Base-by-base conservation (phyloP, 2,888 invertebrate species). In the Agrotis segetum region DNA sequence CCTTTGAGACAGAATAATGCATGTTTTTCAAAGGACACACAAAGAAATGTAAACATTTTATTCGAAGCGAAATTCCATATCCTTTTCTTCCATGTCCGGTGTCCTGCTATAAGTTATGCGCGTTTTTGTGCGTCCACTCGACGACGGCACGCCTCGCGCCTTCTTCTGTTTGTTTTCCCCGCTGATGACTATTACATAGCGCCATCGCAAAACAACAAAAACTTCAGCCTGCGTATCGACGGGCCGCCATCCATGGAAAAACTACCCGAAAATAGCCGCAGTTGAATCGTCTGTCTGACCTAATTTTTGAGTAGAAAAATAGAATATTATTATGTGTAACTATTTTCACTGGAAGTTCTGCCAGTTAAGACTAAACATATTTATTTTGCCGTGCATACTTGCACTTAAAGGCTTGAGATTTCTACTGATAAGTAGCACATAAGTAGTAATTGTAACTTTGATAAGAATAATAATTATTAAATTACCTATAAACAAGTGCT, bases 141-240 rank as follows among this genome's bases (percentile, higher is more conserved):
- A 17, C 19, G 40, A 19, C 49, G 24, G 16, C 52, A 17, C 52
- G 40, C 69, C 55, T 50, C 52, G 16, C 52, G 40, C 69, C 55
- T 50, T 62, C 65, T 62, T 66, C 52, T 50, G 64, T 75, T 74
- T 68, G 71, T 79, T 74, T 58, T 61, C 58, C 40, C 21, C 61
- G 47, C 77, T 85, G 84, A 84, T 85, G 74, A 63, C 71, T 84
- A 67, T 77, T 66, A 68, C 50, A 85, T 75, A n/a, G 68, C 77
- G 13, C 21, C 50, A 85, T 74, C 16, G 65, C 77, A 11, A 19
- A 69, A 58, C n/a, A 68, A 78, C 68, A 85, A 85, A 74, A 84
- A 77, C 86, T 72, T 13, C 53, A 59, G 69, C 71, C 59, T 69
- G 47, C 60, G 40, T 44, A 72, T 66, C 53, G 72, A 78, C 64